Conservation (phyloP, 2,888 invertebrate genomes). For the Muscina levida region DNA sequence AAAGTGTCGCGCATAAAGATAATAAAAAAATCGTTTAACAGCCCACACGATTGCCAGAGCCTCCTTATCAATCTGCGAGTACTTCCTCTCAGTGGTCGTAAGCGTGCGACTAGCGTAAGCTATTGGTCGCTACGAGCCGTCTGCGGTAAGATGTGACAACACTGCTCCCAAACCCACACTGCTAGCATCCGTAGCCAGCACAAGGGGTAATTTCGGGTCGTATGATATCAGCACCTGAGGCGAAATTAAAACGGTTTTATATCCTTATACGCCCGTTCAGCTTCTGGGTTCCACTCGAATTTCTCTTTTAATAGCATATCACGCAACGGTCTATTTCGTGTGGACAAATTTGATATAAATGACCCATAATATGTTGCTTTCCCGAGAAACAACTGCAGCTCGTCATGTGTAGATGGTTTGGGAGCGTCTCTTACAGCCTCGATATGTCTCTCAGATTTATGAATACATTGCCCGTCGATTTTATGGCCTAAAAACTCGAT, state of each 20-base stretch:
- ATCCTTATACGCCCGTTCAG: conserved; percentile 29
- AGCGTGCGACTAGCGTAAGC: neutral
- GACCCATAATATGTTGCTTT: conserved; percentile 3
- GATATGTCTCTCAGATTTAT: conserved; percentile 34
- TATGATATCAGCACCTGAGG: conserved; percentile 40
- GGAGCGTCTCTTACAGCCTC: conserved; percentile 10
- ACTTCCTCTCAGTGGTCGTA: conserved; percentile 35
- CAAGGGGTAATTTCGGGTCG: conserved; percentile 10
- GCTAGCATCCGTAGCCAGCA: conserved; percentile 43
- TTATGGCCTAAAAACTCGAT: conserved; percentile 23
- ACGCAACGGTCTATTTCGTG: neutral
- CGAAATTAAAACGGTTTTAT: conserved; percentile 1
- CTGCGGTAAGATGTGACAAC: conserved; percentile 9
- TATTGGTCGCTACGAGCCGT: conserved; percentile 27
- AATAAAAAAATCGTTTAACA: no score
- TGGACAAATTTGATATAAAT: neutral
- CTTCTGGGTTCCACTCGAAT: conserved; percentile 28
- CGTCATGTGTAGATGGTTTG: conserved; percentile 3
- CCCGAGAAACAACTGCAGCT: conserved; percentile 30
- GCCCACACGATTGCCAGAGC: conserved; percentile 37
- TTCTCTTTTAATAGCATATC: conserved; percentile 14
- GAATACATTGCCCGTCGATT: conserved; percentile 25
- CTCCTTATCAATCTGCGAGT: conserved; percentile 56
- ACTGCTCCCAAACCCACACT: conserved; percentile 13
- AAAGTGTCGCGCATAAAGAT: conserved; percentile 33